Evolutionary conservation across 1,140 invertebrate genomes (phyloP), one percentile per base, ranked within the genome.

Genomic region (Spodoptera litura): DNA sequence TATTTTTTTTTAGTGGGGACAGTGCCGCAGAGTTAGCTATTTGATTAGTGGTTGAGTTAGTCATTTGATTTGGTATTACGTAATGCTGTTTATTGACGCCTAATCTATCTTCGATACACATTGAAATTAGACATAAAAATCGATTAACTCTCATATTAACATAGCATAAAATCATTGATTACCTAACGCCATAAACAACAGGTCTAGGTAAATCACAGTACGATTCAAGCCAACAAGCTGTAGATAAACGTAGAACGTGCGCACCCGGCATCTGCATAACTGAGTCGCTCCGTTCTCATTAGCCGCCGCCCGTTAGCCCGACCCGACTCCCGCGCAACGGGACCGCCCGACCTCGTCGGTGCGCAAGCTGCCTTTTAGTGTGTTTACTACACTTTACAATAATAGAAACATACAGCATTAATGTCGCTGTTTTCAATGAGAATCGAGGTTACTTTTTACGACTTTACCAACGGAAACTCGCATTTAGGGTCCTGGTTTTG

Each of bases 191-290:
- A 64, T 49, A 64, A 75, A 75, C 49, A 64, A 52, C 59, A 64
- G 55, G 71, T 49, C 58, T 53, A 75, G 58, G 73, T 75, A 75
- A 75, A 75, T 75, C 59, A 62, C 74, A 56, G 62, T 62, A 31
- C 59, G 38, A 75, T 75, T 64, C 49, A 49, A 68, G 61, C 31
- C 61, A 77, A 77, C 74, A 66, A 66, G 74, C 74, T 68, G 74
- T 66, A 66, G 74, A 77, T 77, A 77, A 77, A 77, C 74, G 74
- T 49, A 56, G 74, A 75, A 38, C 74, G 85, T 83, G 87, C 84
- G 79, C 83, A 85, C 82, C 88, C 84, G 86, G 79, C 87, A 92
- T 91, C 89, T 91, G 90, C 91, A 91, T 93, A 93, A 89, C 90
- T 88, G 87, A 88, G 86, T 85, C 84, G 87, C 86, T 90, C 80